phyloP scores from a whole-genome alignment of 2,888 invertebrate genomes.

The Pseudococcus viburni region DNA sequence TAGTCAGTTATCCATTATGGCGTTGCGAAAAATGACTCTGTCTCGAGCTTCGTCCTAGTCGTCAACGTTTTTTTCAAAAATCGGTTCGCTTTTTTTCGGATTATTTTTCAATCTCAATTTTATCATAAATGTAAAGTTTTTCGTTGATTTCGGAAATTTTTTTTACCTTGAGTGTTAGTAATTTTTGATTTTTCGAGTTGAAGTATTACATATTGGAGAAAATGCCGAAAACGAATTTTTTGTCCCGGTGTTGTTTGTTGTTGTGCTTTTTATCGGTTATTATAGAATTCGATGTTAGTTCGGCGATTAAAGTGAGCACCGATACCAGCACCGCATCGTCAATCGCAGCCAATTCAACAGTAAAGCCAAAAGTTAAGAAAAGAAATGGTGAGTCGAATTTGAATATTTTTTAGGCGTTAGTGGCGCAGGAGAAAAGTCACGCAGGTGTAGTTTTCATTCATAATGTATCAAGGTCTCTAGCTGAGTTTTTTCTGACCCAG shows the following conservation, averaged over 20 bases:
- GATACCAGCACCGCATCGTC: slow-evolving; percentile 28
- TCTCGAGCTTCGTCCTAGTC: slow-evolving; percentile 61
- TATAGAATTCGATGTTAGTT: slow-evolving; percentile 59
- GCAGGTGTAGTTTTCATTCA: neutral
- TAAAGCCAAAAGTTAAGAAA: slow-evolving; percentile 58
- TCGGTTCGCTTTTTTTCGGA: neutral
- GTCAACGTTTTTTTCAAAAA: slow-evolving; percentile 2
- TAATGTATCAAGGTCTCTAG: neutral
- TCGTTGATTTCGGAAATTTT: slow-evolving; percentile 42
- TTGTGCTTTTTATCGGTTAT: slow-evolving; percentile 59
- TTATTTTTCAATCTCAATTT: neutral
- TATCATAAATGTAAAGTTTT: slow-evolving; percentile 46
- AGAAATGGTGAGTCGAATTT: slow-evolving; percentile 48
- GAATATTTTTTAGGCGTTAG: no score
- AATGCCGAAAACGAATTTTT: slow-evolving; percentile 56
- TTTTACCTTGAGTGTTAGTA: neutral
- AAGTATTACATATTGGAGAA: neutral
- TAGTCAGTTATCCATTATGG: slow-evolving; percentile 61
- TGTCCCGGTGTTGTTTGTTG: slow-evolving; percentile 59
- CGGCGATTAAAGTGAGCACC: slow-evolving; percentile 59
- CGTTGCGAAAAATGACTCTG: slow-evolving; percentile 63
- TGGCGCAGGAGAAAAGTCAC: neutral
- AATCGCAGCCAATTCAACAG: slow-evolving; percentile 47
- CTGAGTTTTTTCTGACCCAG: slow-evolving; percentile 10
- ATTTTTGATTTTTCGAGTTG: neutral